Percentiles rank a stretch among this genome's conserved stretches.
Evolutionary conservation across 2,888 invertebrate genomes (phyloP).

Genomic region (Plebejus argus): DNA sequence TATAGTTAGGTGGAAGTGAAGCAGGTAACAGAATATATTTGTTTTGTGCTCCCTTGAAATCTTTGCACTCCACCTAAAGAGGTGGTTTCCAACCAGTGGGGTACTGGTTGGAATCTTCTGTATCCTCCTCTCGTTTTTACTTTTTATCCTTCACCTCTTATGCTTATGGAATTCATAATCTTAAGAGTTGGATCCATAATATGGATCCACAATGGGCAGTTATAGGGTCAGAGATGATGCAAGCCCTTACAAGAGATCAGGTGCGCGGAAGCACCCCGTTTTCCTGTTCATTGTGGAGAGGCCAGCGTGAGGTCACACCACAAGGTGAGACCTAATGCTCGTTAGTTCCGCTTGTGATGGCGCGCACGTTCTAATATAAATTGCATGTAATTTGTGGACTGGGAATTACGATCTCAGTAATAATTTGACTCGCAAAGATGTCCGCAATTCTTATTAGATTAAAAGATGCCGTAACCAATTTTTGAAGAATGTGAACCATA

Average conservation of each 20-base stretch:
- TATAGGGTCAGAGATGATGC: neutral
- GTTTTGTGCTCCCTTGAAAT: too few species aligned
- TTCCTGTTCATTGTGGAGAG: conserved; percentile 46
- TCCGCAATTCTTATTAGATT: neutral
- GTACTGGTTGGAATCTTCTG: too few species aligned
- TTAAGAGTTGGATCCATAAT: neutral
- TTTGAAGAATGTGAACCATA: neutral
- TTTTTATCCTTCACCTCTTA: neutral
- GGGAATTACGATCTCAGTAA: neutral
- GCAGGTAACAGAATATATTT: too few species aligned
- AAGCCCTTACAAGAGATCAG: conserved; percentile 38
- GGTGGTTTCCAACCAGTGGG: too few species aligned
- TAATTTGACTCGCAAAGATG: neutral
- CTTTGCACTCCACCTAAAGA: too few species aligned
- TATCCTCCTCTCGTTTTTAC: neutral
- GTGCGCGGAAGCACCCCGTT: conserved; percentile 49
- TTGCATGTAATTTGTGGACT: conserved; percentile 28
- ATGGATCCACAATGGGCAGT: neutral
- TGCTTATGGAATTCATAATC: neutral
- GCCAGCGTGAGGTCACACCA: conserved; percentile 44
- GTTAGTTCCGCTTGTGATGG: conserved; percentile 39
- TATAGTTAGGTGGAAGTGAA: too few species aligned
- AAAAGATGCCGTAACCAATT: neutral
- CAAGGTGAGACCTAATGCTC: conserved; percentile 41
- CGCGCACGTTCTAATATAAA: conserved; percentile 37